Evolutionary conservation across 2,113 vertebrate species (phyloP).

Genomic region (Cottus gobio): DNA sequence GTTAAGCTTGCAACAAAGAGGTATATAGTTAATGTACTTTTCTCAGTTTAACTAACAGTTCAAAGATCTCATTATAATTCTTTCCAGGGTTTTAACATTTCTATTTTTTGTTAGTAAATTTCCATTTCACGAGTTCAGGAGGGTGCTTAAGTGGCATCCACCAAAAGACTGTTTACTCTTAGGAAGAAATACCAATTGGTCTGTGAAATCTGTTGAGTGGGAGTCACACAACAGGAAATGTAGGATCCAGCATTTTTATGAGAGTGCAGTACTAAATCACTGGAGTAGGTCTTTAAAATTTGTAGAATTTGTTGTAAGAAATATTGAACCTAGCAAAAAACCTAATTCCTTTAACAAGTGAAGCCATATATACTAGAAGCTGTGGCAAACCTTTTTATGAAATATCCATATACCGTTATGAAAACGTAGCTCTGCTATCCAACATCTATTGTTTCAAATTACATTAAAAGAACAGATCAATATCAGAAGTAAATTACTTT

Average conservation of each 20-base stretch:
- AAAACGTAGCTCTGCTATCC: too few species aligned
- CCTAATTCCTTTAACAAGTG: background rate
- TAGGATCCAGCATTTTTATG: slow-evolving; percentile 1
- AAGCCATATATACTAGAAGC: background rate
- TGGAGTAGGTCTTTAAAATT: background rate
- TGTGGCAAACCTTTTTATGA: background rate
- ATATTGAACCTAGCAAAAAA: background rate
- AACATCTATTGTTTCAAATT: background rate
- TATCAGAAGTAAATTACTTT: background rate
- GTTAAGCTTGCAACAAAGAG: background rate
- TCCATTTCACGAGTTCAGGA: background rate
- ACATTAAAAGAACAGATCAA: background rate
- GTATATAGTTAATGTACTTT: background rate
- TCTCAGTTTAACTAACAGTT: background rate
- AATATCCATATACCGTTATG: too few species aligned
- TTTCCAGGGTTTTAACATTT: background rate
- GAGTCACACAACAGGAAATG: background rate
- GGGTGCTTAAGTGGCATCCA: background rate
- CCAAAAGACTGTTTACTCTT: background rate
- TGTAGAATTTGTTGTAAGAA: background rate
- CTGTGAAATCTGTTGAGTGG: background rate
- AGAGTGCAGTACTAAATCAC: background rate
- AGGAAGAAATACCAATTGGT: background rate
- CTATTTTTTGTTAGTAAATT: background rate
- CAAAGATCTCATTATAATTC: background rate